phyloP scores from a whole-genome alignment of 2,888 invertebrate species.

The Lasioglossum vierecki region DNA sequence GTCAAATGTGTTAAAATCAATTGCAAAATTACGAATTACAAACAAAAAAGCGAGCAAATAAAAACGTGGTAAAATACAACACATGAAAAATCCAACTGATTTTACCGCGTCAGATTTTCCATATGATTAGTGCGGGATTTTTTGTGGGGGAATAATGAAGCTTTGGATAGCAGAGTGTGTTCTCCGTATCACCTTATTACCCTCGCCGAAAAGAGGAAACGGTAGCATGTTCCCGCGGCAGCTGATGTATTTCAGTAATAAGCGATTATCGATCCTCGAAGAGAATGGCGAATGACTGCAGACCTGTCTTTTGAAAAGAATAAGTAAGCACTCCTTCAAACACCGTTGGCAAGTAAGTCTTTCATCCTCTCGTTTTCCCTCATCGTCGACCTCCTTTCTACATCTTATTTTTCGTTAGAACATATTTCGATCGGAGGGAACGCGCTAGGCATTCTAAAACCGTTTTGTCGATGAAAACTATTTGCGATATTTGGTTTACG shows the following conservation, averaged over 20 bases:
- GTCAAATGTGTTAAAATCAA: too few relatives aligned
- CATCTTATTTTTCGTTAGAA: conserved; percentile 42
- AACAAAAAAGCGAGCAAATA: too few relatives aligned
- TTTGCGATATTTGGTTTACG: neutral
- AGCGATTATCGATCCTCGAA: conserved; percentile 37
- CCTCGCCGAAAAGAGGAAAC: neutral
- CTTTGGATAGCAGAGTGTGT: neutral
- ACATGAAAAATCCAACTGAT: too few relatives aligned
- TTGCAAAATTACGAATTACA: too few relatives aligned
- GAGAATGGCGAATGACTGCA: conserved; percentile 24
- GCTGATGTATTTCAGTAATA: conserved; percentile 31
- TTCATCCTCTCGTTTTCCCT: conserved; percentile 54
- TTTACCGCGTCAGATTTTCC: too few relatives aligned
- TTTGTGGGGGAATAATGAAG: neutral
- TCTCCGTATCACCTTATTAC: neutral
- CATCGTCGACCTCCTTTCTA: conserved; percentile 48
- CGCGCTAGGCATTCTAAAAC: conserved; percentile 19
- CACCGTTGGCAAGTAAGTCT: conserved; percentile 44
- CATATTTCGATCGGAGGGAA: conserved; percentile 33
- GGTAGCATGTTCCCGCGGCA: neutral
- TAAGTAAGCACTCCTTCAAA: conserved; percentile 58
- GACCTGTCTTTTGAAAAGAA: conserved; percentile 41
- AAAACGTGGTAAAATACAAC: too few relatives aligned
- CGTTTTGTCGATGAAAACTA: neutral
- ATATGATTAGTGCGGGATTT: too few relatives aligned